These are phyloP conservation scores for Podotricha telesiphe DNA, from an alignment of 2,888 invertebrate genomes.

Conservation along the genomic window DNA sequence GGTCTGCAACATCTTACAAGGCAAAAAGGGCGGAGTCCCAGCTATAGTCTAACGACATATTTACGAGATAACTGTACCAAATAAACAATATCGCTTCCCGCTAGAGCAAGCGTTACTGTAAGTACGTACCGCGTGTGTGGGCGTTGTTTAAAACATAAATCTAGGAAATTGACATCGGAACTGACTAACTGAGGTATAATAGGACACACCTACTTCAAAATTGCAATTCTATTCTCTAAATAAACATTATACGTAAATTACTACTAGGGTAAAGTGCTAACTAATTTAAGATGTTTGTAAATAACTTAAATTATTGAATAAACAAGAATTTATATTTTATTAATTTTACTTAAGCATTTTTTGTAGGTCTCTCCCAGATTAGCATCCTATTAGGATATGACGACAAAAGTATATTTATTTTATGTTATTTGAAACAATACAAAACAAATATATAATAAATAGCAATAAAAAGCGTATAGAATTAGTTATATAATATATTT, in stretches of 20 bases:
- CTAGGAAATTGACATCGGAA: slow-evolving; percentile 54
- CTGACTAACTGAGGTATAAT: slow-evolving; percentile 51
- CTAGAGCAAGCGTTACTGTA: slow-evolving; percentile 15
- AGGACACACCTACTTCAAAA: slow-evolving; percentile 39
- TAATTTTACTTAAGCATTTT: too few species aligned
- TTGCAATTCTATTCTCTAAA: slow-evolving; percentile 22
- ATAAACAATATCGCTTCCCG: slow-evolving; percentile 28
- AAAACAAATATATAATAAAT: too few species aligned
- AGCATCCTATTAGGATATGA: too few species aligned
- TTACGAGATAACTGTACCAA: slow-evolving; percentile 25
- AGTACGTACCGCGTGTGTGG: slow-evolving; percentile 34
- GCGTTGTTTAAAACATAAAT: slow-evolving; percentile 52
- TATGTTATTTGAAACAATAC: too few species aligned
- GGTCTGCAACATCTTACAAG: not conserved
- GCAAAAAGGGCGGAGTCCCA: slow-evolving; percentile 6
- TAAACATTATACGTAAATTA: not conserved
- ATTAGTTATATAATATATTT: too few species aligned
- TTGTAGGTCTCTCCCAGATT: too few species aligned
- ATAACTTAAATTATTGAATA: too few species aligned
- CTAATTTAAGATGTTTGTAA: not conserved
- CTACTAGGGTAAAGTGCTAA: not conserved
- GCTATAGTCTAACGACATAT: slow-evolving; percentile 13
- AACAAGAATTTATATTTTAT: too few species aligned
- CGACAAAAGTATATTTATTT: too few species aligned
- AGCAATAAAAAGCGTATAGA: too few species aligned